These are phyloP conservation scores for Lutraria rhynchaena DNA, from an alignment of 1,140 invertebrate species.

Conservation along the genomic window DNA sequence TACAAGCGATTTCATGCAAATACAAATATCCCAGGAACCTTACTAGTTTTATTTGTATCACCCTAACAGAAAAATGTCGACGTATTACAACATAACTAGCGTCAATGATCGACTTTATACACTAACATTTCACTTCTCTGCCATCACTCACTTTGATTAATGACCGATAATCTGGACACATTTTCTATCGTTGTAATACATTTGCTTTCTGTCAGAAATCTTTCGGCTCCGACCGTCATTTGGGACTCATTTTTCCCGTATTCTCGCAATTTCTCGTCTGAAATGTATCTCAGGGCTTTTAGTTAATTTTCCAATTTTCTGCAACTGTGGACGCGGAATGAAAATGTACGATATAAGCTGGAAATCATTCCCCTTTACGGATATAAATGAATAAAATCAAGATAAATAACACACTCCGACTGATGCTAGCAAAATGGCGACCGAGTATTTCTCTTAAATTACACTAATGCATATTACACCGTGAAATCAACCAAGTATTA, in stretches of 20 bases:
- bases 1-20: no score
- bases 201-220: slow-evolving; percentile 20
- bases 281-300: background rate
- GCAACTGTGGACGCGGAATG: background rate
- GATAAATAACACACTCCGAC: background rate
- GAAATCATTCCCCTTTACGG: background rate
- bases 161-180: background rate
- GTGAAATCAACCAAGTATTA: no score
- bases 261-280: slow-evolving; percentile 16
- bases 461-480: no score
- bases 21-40: no score
- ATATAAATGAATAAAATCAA: slow-evolving; percentile 16
- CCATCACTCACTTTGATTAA: slow-evolving; percentile 10
- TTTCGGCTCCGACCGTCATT: background rate
- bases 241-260: slow-evolving; percentile 14
- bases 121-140: background rate
- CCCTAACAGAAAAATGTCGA: no score
- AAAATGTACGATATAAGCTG: background rate
- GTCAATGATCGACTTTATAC: background rate
- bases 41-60: no score
- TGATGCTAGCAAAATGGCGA: no score
- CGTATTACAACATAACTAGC: no score
- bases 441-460: no score
- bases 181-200: slow-evolving; percentile 33
- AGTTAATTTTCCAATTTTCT: slow-evolving; percentile 21